Conservation (phyloP, 2,113 vertebrate genomes). For the Campylomormyrus tamandua region DNA sequence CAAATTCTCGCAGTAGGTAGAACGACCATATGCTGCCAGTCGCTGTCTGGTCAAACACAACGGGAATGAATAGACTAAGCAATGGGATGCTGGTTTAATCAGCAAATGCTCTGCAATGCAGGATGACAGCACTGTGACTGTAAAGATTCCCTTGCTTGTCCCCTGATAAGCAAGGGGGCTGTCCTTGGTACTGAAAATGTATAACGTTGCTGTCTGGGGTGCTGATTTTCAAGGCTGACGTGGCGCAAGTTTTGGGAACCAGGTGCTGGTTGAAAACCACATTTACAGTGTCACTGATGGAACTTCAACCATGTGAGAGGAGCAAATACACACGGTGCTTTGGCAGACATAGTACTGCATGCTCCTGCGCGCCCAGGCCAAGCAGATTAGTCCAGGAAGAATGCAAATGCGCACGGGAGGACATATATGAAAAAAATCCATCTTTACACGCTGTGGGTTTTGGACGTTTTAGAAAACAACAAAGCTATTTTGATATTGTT, state of each 20-base stretch:
- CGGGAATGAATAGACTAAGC: not conserved
- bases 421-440: conserved; percentile 7
- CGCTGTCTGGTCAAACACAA: not conserved
- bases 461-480: conserved; percentile 35
- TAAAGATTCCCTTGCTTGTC: not conserved
- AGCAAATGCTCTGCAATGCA: not conserved
- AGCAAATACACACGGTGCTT: not conserved
- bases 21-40: not conserved
- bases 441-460: conserved; percentile 45
- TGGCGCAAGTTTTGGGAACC: not conserved
- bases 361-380: not conserved
- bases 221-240: not conserved
- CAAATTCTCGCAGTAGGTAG: not conserved
- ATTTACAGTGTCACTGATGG: not conserved
- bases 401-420: not conserved
- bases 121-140: not conserved
- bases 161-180: not conserved
- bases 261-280: not conserved
- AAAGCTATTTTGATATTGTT: conserved; percentile 57
- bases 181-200: not conserved
- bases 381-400: not conserved
- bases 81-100: not conserved
- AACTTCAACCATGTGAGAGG: not conserved
- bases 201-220: not conserved
- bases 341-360: not conserved